Conservation (phyloP, 2,113 vertebrate genomes). For the Gobio gobio region DNA sequence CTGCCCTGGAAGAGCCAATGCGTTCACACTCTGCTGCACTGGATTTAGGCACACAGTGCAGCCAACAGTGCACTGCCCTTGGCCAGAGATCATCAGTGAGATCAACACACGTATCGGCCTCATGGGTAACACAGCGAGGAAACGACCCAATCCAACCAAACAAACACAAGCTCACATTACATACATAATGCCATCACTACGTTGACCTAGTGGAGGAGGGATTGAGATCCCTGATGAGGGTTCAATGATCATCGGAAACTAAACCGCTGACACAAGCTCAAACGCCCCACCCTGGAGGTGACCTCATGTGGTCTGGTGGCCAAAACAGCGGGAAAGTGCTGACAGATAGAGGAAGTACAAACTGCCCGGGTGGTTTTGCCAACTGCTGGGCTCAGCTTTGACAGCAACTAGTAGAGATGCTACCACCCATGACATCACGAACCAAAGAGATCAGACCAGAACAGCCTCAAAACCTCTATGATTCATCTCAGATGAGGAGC, state of each 20-base stretch:
- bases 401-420: neutral
- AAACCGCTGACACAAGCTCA: slow-evolving; percentile 52
- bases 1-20: neutral
- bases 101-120: slow-evolving; percentile 30
- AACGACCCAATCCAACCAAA: slow-evolving; percentile 46
- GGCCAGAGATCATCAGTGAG: slow-evolving; percentile 36
- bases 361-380: slow-evolving; percentile 23
- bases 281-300: slow-evolving; percentile 46
- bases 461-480: slow-evolving; percentile 1
- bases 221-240: slow-evolving; percentile 22
- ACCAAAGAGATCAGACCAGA: slow-evolving; percentile 8
- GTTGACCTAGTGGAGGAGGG: slow-evolving; percentile 14
- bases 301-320: neutral
- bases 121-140: slow-evolving; percentile 40
- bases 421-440: slow-evolving; percentile 41
- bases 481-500: slow-evolving; percentile 26
- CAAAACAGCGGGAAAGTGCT: slow-evolving; percentile 31
- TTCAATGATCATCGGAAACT: slow-evolving; percentile 52
- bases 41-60: slow-evolving; percentile 4
- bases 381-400: neutral
- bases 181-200: slow-evolving; percentile 21
- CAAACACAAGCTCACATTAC: slow-evolving; percentile 42
- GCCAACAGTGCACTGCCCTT: slow-evolving; percentile 39
- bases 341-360: slow-evolving; percentile 25
- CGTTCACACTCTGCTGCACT: slow-evolving; percentile 33